A percentile compares a stretch with the other conserved stretches of the same genome.
These are phyloP conservation scores for Neelides folsomi DNA, from an alignment of 2,888 invertebrate species.

Conservation along the genomic window DNA sequence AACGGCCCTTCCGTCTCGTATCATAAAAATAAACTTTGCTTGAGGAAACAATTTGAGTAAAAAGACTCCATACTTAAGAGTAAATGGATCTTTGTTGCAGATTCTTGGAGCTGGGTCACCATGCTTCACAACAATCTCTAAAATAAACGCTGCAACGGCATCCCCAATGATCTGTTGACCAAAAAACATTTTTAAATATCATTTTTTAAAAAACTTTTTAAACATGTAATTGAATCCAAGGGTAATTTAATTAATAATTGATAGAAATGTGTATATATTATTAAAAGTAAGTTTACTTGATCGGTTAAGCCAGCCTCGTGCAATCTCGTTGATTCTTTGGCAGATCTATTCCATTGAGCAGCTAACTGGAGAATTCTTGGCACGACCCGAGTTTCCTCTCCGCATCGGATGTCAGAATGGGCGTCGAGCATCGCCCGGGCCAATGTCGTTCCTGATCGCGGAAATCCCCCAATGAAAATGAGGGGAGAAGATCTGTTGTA, in stretches of 20 bases:
- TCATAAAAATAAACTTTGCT: slow-evolving; percentile 95
- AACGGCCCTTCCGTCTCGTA: slow-evolving; percentile 94
- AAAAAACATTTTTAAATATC: neutral
- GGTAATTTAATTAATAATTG: no score
- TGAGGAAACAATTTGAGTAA: slow-evolving; percentile 91
- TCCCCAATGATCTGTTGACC: slow-evolving; percentile 64
- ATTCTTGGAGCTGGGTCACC: slow-evolving; percentile 87
- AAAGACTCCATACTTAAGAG: slow-evolving; percentile 90
- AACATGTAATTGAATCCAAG: neutral
- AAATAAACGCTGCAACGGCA: slow-evolving; percentile 90
- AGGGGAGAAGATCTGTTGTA: slow-evolving; percentile 82
- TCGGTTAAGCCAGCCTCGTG: slow-evolving; percentile 88
- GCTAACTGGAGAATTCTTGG: slow-evolving; percentile 90
- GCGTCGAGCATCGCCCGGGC: slow-evolving; percentile 98
- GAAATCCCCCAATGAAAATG: slow-evolving; percentile 95
- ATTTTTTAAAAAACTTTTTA: no score
- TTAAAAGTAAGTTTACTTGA: slow-evolving; percentile 44
- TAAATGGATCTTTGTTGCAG: slow-evolving; percentile 98
- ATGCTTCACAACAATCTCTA: slow-evolving; percentile 90
- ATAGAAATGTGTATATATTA: no score
- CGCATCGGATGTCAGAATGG: slow-evolving; percentile 59
- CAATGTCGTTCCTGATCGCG: slow-evolving; percentile 90
- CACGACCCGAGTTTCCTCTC: slow-evolving; percentile 93
- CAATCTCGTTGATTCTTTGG: slow-evolving; percentile 76
- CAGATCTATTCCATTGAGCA: slow-evolving; percentile 87